Conservation (phyloP, 2,888 invertebrate genomes). For the Chydorus sphaericus region DNA sequence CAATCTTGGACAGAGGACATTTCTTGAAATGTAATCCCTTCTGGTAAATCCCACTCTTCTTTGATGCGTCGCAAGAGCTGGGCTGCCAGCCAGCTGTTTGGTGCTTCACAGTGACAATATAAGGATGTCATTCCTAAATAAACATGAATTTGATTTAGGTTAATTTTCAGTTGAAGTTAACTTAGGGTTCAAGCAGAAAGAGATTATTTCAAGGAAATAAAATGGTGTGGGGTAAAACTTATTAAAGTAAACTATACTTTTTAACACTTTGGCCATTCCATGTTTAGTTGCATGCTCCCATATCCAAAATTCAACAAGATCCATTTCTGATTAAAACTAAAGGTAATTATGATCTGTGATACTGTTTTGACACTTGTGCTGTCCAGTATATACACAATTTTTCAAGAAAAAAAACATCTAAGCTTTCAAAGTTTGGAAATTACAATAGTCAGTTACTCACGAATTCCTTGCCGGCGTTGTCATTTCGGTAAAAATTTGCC, state of each 20-base stretch:
- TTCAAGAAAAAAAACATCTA: too few species aligned
- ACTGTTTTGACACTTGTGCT: too few species aligned
- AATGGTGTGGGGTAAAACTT: background rate
- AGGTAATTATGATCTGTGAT: too few species aligned
- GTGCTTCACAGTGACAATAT: background rate
- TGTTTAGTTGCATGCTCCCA: slow-evolving; percentile 1
- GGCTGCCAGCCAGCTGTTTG: background rate
- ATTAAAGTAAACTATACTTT: background rate
- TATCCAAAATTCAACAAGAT: background rate
- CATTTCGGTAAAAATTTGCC: too few species aligned
- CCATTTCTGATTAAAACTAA: too few species aligned
- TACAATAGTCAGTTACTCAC: too few species aligned
- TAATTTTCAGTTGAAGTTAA: background rate
- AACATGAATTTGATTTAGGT: background rate
- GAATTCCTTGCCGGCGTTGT: too few species aligned
- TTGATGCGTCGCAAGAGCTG: background rate
- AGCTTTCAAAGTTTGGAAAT: too few species aligned
- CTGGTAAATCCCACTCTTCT: background rate
- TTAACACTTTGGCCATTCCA: slow-evolving; percentile 2
- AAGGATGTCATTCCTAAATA: background rate
- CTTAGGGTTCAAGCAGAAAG: background rate
- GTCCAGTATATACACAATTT: too few species aligned
- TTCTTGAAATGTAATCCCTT: background rate
- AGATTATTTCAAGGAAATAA: background rate
- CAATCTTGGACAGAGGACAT: background rate